Conservation (phyloP, 2,113 vertebrate genomes). For the Oryzias javanicus region DNA sequence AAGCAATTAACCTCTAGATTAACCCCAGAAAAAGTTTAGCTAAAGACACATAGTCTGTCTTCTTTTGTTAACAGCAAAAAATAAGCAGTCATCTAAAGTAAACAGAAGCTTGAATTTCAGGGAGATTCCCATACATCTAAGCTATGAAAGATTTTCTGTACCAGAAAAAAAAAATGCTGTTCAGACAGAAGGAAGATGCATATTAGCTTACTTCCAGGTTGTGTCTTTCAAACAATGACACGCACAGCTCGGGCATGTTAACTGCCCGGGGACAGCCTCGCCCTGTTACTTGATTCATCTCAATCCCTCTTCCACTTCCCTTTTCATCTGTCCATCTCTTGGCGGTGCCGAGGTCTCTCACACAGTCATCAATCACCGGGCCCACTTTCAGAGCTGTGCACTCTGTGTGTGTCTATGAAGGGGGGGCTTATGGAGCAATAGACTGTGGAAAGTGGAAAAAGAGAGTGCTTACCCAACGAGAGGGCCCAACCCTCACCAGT, state of each 20-base stretch:
- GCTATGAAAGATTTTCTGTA: neutral
- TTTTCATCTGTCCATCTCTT: conserved; percentile 58
- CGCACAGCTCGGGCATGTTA: conserved; percentile 14
- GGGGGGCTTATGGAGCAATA: conserved; percentile 29
- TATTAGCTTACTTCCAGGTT: conserved; percentile 18
- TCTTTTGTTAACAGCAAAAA: too few species aligned
- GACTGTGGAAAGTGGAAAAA: conserved; percentile 27
- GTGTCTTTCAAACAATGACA: conserved; percentile 28
- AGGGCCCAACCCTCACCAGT: conserved; percentile 5
- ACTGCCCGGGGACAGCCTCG: conserved; percentile 36
- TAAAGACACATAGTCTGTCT: too few species aligned
- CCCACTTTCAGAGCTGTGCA: conserved; percentile 36
- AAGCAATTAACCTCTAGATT: neutral
- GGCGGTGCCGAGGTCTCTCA: conserved; percentile 50
- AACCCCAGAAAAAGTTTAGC: neutral
- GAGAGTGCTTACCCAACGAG: conserved; percentile 11
- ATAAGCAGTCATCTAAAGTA: neutral
- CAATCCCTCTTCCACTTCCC: conserved; percentile 34
- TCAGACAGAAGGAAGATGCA: conserved; percentile 7
- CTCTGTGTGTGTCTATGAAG: conserved; percentile 10
- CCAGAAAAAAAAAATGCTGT: neutral
- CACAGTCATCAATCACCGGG: conserved; percentile 55
- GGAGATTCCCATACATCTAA: neutral
- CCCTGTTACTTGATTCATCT: conserved; percentile 44
- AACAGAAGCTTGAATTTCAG: neutral